phyloP scores from a whole-genome alignment of 1,140 invertebrate species.

The Bombus pascuorum region DNA sequence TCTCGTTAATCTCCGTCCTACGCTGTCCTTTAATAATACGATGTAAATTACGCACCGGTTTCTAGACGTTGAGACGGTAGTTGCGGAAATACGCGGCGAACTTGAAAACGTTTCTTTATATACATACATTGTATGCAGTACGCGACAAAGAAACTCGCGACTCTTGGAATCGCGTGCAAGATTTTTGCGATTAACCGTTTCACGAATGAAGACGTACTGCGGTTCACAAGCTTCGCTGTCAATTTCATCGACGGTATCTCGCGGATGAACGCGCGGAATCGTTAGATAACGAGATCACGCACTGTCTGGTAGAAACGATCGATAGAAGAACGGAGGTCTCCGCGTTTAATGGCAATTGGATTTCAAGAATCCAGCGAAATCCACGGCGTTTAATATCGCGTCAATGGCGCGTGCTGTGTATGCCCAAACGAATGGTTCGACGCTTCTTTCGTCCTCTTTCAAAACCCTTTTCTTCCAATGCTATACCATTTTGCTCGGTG shows the following conservation, averaged over 20 bases:
- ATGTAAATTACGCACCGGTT: conserved; percentile 7
- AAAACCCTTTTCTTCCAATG: conserved; percentile 33
- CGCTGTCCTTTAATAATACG: conserved; percentile 1
- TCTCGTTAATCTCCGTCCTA: background rate
- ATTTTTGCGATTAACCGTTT: background rate
- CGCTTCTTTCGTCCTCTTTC: conserved; percentile 42
- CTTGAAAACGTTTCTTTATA: background rate
- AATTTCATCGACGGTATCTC: background rate
- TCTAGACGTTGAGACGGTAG: background rate
- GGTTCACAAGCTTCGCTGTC: background rate
- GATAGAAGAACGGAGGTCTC: background rate
- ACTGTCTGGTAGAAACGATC: conserved; percentile 6
- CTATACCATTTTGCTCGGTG: conserved; percentile 49
- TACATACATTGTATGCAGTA: background rate
- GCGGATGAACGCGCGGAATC: background rate
- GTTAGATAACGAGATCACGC: conserved; percentile 31
- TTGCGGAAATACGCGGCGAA: background rate
- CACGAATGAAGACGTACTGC: background rate
- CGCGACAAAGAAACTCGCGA: background rate
- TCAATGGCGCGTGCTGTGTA: conserved; percentile 58
- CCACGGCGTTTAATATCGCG: conserved; percentile 27
- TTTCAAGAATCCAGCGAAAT: conserved; percentile 38
- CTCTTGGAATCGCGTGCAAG: background rate
- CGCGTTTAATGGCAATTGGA: conserved; percentile 46
- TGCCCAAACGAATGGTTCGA: background rate